Evolutionary conservation across 2,113 vertebrate genomes (phyloP).

Genomic region (Phalacrocorax brasilianus): DNA sequence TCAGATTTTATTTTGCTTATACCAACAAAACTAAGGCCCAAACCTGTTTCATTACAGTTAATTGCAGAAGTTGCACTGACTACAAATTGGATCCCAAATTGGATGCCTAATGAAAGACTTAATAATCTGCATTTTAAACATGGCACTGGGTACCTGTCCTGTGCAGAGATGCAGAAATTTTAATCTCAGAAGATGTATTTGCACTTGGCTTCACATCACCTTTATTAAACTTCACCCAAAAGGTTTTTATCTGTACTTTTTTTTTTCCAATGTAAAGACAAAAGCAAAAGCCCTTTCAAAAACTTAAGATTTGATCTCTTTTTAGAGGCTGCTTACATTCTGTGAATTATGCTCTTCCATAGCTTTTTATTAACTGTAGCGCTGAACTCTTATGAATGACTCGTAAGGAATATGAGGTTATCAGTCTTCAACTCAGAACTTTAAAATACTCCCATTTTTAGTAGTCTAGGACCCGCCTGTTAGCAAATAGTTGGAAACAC

Average conservation of each 20-base stretch:
- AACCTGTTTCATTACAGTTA: constrained; percentile 7
- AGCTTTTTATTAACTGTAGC: neutral
- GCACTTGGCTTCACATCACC: neutral
- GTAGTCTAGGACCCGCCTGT: neutral
- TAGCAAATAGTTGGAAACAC: neutral
- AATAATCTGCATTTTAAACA: constrained; percentile 24
- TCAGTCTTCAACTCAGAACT: neutral
- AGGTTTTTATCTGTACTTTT: neutral
- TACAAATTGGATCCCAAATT: constrained; percentile 12
- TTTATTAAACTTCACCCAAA: constrained; percentile 28
- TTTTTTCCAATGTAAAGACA: neutral
- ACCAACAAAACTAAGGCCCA: neutral
- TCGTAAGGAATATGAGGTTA: neutral
- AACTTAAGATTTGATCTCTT: neutral
- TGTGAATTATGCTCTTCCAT: neutral
- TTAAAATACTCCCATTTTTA: neutral
- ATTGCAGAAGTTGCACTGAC: constrained; percentile 16
- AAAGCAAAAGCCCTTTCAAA: neutral
- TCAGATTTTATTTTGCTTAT: constrained; percentile 10
- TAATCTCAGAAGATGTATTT: constrained; percentile 24
- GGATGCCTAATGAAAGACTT: constrained; percentile 28
- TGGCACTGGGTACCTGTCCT: neutral
- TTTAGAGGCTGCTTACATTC: neutral
- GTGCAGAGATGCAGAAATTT: constrained; percentile 41
- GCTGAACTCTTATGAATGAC: neutral